Evolutionary conservation across 1,140 invertebrate species (phyloP), one percentile per base, ranked within the genome.

Genomic region (Achatina immaculata): DNA sequence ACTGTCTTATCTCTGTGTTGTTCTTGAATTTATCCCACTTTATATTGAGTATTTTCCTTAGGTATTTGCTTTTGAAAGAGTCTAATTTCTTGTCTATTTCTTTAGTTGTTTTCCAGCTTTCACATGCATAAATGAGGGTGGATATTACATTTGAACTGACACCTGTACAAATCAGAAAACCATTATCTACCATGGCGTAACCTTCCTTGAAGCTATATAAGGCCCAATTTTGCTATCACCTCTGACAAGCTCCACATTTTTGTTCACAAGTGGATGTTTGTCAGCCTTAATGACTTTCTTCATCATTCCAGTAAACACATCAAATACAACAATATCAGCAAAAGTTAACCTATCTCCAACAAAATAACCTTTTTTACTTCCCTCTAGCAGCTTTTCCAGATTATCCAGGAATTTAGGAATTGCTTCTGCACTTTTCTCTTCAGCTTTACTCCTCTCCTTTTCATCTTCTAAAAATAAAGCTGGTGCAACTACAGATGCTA

Each of bases 331-430:
- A 51, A 73, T 73, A 48, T 73, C 71, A 34, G 43, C 43, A 2
- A 73, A 31, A 19, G 71, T 73, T 31, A 73, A 36, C 2, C 71
- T 19, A 48, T 73, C 71, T 34, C 71, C 43, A 1, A 73, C 71
- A 34, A 45, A 73, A 48, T 73, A 73, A 2, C 71, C 71, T 0
- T 21, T 34, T 6, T 43, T 43, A 48, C 34, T 73, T 34, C 34
- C 34, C 1, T 34, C 6, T 14, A 73, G 43, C 28, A 73, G 14
- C 24, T 48, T 48, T 34, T 73, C 71, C 4, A 73, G 21, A 48
- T n/a, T 3, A 6, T 1, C 43, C n/a, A 73, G 43, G 9, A 48
- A 43, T 34, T n/a, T 40, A 4, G 71, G 43, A 34, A 19, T 45
- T 19, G 21, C 14, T 4, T 51, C 43, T 45, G 21, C 43, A 48